These are phyloP conservation scores for Synanthedon formicaeformis DNA, from an alignment of 2,888 invertebrate species.

Conservation along the genomic window DNA sequence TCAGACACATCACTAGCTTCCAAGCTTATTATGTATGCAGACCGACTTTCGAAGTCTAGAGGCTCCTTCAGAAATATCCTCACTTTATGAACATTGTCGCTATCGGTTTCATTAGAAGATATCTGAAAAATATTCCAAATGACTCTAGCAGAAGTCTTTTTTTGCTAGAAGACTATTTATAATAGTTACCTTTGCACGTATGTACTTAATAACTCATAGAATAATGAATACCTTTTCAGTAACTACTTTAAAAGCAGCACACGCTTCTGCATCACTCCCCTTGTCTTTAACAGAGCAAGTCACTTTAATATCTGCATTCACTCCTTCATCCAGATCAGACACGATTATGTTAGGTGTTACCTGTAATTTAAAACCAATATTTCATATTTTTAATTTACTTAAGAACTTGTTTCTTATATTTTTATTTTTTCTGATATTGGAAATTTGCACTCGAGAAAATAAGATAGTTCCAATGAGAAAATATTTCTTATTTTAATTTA, in stretches of 20 bases:
- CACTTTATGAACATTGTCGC: constrained; percentile 66
- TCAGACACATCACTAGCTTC: constrained; percentile 76
- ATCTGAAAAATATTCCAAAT: constrained; percentile 39
- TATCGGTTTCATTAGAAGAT: constrained; percentile 66
- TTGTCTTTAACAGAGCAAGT: constrained; percentile 71
- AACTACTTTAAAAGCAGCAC: constrained; percentile 75
- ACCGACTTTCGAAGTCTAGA: constrained; percentile 82
- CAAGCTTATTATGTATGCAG: constrained; percentile 78
- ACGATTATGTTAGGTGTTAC: constrained; percentile 73
- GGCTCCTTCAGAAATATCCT: constrained; percentile 74
- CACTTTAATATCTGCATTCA: constrained; percentile 77
- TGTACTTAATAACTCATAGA: too few species aligned
- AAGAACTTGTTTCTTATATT: too few species aligned
- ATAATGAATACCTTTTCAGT: constrained; percentile 69
- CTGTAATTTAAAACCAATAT: constrained; percentile 19
- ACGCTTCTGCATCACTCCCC: constrained; percentile 75
- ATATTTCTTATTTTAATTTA: too few species aligned
- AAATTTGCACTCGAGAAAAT: too few species aligned
- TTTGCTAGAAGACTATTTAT: too few species aligned
- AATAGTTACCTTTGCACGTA: too few species aligned
- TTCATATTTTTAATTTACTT: too few species aligned
- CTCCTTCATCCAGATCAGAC: constrained; percentile 78
- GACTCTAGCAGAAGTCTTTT: too few species aligned
- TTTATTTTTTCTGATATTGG: too few species aligned
- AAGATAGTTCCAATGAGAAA: too few species aligned